Evolutionary conservation across 2,113 vertebrate species (phyloP).

Genomic region (Bagarius yarrelli): DNA sequence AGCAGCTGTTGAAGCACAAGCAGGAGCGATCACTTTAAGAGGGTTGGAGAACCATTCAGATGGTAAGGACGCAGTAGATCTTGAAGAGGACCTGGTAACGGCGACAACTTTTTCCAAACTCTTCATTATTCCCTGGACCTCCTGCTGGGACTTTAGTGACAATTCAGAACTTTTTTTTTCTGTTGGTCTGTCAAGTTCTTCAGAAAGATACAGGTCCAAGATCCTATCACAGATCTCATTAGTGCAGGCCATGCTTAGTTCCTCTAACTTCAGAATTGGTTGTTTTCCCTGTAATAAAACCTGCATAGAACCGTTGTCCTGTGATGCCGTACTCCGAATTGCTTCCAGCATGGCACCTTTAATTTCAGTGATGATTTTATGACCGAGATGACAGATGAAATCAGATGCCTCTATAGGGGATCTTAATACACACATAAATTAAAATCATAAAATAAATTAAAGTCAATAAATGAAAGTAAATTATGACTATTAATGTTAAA

Average conservation of each 20-base stretch:
- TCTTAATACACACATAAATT: too few relatives aligned
- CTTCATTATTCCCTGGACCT: background rate
- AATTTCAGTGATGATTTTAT: too few relatives aligned
- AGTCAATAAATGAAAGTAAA: too few relatives aligned
- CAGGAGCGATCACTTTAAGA: background rate
- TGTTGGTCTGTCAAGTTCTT: background rate
- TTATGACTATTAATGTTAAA: too few relatives aligned
- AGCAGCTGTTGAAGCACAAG: background rate
- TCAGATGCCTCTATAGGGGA: too few relatives aligned
- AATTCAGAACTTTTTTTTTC: background rate
- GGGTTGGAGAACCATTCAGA: background rate
- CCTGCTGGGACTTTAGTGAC: background rate
- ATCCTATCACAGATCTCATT: background rate
- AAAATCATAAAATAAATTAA: too few relatives aligned
- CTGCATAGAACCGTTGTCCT: too few relatives aligned
- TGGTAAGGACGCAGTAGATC: background rate
- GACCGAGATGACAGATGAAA: too few relatives aligned
- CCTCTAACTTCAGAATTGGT: background rate
- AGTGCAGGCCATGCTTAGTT: background rate
- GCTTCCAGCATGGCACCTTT: too few relatives aligned
- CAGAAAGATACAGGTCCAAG: background rate
- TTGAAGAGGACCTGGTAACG: background rate
- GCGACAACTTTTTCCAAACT: background rate
- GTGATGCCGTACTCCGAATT: too few relatives aligned
- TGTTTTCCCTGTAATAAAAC: too few relatives aligned